These are phyloP conservation scores for Peromyscus melanophrys DNA, from an alignment of 2,797 vertebrate genomes.

Conservation along the genomic window DNA sequence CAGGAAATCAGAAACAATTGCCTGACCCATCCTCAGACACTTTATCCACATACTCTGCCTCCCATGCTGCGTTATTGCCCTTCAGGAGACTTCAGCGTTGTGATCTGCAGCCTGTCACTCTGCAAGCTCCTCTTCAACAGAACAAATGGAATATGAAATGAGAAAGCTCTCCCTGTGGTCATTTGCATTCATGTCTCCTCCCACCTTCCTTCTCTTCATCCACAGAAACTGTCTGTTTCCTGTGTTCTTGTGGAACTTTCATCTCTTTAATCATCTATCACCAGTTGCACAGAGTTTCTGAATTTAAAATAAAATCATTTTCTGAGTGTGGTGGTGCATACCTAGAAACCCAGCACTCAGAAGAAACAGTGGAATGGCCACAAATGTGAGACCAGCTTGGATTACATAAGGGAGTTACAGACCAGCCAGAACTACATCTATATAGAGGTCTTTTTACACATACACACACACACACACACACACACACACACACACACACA, in stretches of 20 bases:
- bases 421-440: not conserved
- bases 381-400: not conserved
- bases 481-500: not conserved
- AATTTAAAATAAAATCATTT: constrained; percentile 47
- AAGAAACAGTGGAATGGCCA: not conserved
- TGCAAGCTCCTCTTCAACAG: constrained; percentile 55
- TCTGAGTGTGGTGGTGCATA: not conserved
- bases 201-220: not conserved
- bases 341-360: not conserved
- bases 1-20: not conserved
- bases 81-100: constrained; percentile 51
- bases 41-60: constrained; percentile 53
- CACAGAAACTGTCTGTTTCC: constrained; percentile 71
- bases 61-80: constrained; percentile 46
- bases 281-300: constrained; percentile 70
- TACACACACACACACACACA: not conserved
- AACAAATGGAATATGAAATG: constrained; percentile 55
- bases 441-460: not conserved
- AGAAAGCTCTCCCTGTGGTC: not conserved
- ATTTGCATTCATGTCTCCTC: not conserved
- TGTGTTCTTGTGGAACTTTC: constrained; percentile 78
- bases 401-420: not conserved
- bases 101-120: constrained; percentile 50
- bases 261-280: constrained; percentile 68
- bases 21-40: not conserved